A percentile compares a stretch with the other conserved stretches of the same genome.
phyloP scores from a whole-genome alignment of 2,797 vertebrate genomes.

The Argyrosomus regius region DNA sequence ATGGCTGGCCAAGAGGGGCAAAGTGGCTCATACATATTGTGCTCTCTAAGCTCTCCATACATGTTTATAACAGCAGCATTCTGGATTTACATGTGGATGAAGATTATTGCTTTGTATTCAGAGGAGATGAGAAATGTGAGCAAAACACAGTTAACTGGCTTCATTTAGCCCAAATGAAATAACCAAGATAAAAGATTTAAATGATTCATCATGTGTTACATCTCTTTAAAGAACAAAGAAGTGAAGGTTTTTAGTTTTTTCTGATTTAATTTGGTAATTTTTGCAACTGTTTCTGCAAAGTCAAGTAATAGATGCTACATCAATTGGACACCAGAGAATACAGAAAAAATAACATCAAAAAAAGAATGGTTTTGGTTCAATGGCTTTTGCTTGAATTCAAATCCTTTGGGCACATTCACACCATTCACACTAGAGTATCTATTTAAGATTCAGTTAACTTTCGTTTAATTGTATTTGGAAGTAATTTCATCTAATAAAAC shows the following conservation, averaged over 20 bases:
- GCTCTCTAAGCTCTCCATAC: conserved; percentile 38
- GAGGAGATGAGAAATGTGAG: background rate
- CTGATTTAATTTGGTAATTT: conserved; percentile 19
- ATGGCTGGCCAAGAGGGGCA: conserved; percentile 62
- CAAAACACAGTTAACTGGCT: conserved; percentile 2
- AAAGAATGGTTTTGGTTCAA: conserved; percentile 34
- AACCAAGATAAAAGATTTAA: conserved; percentile 16
- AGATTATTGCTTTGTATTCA: conserved; percentile 43
- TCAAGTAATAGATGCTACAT: conserved; percentile 31
- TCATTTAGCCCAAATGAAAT: conserved; percentile 19
- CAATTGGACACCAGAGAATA: conserved; percentile 15
- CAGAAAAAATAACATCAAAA: conserved; percentile 20
- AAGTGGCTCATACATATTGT: conserved; percentile 48
- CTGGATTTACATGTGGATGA: conserved; percentile 74
- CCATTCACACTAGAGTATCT: conserved; percentile 52
- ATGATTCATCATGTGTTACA: conserved; percentile 17
- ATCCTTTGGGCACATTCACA: conserved; percentile 40
- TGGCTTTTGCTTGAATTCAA: conserved; percentile 49
- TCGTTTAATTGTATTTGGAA: conserved; percentile 77
- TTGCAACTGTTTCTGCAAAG: conserved; percentile 3
- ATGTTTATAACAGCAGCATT: conserved; percentile 52
- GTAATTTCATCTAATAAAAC: conserved; percentile 77
- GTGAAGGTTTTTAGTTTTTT: background rate
- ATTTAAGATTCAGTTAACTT: conserved; percentile 71
- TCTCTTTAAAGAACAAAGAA: conserved; percentile 20